Base-by-base conservation (phyloP, 2,113 vertebrate species). In the Pelodiscus sinensis region DNA sequence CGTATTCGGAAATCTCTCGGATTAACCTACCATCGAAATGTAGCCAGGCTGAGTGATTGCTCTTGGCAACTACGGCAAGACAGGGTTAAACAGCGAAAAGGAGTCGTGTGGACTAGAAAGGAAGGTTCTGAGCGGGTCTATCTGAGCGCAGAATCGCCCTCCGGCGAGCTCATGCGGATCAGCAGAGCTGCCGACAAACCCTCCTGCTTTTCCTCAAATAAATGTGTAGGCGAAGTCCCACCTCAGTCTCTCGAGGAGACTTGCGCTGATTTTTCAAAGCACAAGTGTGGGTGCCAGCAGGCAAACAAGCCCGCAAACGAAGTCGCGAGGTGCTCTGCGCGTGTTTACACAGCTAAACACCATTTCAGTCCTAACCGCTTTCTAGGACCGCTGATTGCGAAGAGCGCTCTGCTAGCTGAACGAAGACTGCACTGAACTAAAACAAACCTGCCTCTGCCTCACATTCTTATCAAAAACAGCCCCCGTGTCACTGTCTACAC, bases 141-240 rank as follows among this genome's bases (percentile, higher is more conserved):
- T 95, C 95, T 94, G 96, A 97, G 94, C 96, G 92, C 90, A 79
- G 96, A 97, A 97, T 95, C 94, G 91, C 96, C 97, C 96, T 96
- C 86, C 94, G 93, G 92, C 96, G 95, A 97, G 95, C 92, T 94
- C 93, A 95, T 14, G 92, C 94, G 92, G 95, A 97, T 96, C 97
- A 96, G 81, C 82, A 85, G 86, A 16, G 91, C 94, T 97, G 89
- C 96, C 91, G 94, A 94, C 94, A 97, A 94, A 96, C 84, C 90
- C 94, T 95, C 95, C 95, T 97, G 97, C 93, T 97, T 97, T 96
- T 94, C 93, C 95, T 97, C 97, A 97, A 85, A 68, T 82, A 62
- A 86, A 84, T 91, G 92, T 90, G 94, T 94, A 90, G 94, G 94
- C 95, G 91, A 97, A 96, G 92, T 96, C 87, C 77, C 50, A 31